Evolutionary conservation across 1,140 invertebrate species (phyloP).

Genomic region (Ostrea denselamellosa): DNA sequence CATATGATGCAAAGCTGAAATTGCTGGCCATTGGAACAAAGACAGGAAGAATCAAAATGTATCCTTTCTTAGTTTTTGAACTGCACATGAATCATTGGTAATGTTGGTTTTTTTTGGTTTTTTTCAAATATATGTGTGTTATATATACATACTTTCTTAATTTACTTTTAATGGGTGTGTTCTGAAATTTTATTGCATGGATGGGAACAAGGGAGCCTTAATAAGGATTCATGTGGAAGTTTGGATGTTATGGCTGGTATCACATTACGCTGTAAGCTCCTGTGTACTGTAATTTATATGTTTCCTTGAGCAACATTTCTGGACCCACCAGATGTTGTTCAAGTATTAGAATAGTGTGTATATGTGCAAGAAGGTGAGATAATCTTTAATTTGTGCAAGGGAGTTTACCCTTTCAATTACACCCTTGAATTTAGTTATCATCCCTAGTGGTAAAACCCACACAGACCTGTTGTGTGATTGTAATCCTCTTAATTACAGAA

Average conservation of each 20-base stretch:
- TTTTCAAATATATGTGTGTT: too few species aligned
- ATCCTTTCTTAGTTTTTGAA: constrained; percentile 78
- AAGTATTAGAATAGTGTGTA: neutral
- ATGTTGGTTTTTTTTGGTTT: too few species aligned
- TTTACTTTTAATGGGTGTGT: neutral
- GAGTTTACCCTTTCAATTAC: neutral
- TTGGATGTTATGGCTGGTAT: neutral
- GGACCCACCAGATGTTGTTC: constrained; percentile 27
- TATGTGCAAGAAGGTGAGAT: neutral
- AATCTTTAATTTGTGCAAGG: neutral
- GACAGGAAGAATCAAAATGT: constrained; percentile 93
- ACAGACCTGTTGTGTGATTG: neutral
- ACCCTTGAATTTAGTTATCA: neutral
- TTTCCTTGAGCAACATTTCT: neutral
- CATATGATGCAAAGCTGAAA: constrained; percentile 92
- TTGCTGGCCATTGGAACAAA: constrained; percentile 94
- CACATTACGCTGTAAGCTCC: neutral
- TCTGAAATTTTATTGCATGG: neutral
- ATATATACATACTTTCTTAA: too few species aligned
- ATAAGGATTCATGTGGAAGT: neutral
- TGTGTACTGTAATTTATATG: neutral
- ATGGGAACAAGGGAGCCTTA: neutral
- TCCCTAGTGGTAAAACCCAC: neutral
- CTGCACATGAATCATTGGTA: too few species aligned
- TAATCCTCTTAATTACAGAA: constrained; percentile 29